phyloP scores from a whole-genome alignment of 2,888 invertebrate species.

The Linnaemya tessellans region DNA sequence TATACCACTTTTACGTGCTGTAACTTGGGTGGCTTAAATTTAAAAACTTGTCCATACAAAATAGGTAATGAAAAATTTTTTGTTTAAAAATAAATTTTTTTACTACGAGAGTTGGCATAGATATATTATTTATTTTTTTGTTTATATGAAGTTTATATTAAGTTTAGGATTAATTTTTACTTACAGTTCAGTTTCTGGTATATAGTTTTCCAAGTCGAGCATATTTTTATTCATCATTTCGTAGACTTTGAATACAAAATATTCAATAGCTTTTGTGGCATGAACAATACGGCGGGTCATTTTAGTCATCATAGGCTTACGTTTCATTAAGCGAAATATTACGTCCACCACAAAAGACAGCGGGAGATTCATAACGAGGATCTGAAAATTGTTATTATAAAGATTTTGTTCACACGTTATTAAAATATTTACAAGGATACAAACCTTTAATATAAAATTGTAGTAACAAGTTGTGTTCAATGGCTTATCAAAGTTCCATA shows the following conservation, averaged over 20 bases:
- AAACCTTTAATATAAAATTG: constrained; percentile 17
- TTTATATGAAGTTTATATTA: too few species aligned
- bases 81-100: too few species aligned
- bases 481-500: constrained; percentile 29
- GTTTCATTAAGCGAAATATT: background rate
- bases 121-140: too few species aligned
- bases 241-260: background rate
- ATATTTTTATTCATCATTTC: constrained; percentile 36
- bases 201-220: constrained; percentile 15
- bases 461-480: background rate
- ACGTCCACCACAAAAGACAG: background rate
- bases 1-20: too few species aligned
- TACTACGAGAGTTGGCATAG: too few species aligned
- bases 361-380: constrained; percentile 4
- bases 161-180: background rate
- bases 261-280: background rate
- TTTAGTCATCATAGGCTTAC: background rate
- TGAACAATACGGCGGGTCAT: constrained; percentile 14
- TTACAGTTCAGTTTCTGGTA: constrained; percentile 52
- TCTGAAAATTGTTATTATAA: background rate
- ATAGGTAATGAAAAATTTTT: too few species aligned
- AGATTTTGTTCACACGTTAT: too few species aligned
- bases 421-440: background rate
- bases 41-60: too few species aligned
- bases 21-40: too few species aligned